A percentile compares a stretch with the other conserved stretches of the same genome.
These are phyloP conservation scores for Desmodus rotundus DNA, from an alignment of 2,113 vertebrate species.

Conservation along the genomic window DNA sequence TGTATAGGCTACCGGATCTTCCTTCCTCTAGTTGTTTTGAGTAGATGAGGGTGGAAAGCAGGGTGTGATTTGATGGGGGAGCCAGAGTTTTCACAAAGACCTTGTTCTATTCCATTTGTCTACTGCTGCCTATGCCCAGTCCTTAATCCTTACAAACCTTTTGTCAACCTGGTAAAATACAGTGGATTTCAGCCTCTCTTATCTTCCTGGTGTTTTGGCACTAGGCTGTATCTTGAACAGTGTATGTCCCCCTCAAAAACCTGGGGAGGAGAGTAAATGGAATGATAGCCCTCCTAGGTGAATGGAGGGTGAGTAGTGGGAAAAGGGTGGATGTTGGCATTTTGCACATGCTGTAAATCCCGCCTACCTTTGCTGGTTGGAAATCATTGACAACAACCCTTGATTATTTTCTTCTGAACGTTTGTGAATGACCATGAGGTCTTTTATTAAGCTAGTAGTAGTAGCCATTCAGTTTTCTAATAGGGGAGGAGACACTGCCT, in stretches of 20 bases:
- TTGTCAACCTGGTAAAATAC: constrained; percentile 27
- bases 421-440: accelerated
- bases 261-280: not conserved
- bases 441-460: not conserved
- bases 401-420: not conserved
- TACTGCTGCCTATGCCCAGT: not conserved
- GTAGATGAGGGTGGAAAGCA: not conserved
- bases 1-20: constrained; percentile 20
- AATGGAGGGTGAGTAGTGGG: not conserved
- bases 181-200: constrained; percentile 32
- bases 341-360: not conserved
- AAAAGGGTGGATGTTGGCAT: not conserved
- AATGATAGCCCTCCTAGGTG: not conserved
- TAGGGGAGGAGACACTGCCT: not conserved
- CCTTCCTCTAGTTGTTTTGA: not conserved
- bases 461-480: not conserved
- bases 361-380: not conserved
- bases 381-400: not conserved
- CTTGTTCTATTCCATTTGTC: not conserved
- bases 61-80: not conserved
- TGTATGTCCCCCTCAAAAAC: not conserved
- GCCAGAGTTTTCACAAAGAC: constrained; percentile 36
- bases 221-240: not conserved
- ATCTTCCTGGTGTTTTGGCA: not conserved
- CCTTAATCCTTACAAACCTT: constrained; percentile 46